Evolutionary conservation across 2,797 vertebrate genomes (phyloP), one percentile per base, ranked within the genome.

Genomic region (Adrianichthys oophorus): DNA sequence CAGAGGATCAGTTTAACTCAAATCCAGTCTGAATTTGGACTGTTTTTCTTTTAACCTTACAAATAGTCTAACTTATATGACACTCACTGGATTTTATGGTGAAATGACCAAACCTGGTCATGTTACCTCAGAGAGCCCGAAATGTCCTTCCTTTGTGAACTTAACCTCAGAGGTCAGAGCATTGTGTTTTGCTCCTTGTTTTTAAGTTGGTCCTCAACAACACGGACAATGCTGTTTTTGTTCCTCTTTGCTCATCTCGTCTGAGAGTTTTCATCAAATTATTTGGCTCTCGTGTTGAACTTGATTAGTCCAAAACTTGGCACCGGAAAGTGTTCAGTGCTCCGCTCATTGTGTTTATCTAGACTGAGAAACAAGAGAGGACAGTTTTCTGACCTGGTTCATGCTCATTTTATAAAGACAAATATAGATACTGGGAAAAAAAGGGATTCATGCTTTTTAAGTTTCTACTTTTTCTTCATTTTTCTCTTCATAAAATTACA

Each of bases 111-210:
- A 64, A 68, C 42, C n/a, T 7, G 7, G 52, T 70, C 68, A 58
- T 65, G 48, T 78, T 74, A 85, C 37, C 10, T 50, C 13, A 6
- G 68, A 60, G 68, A 62, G 65, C 64, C 68, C 72, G 56, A 76
- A 81, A 59, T 71, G 70, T 70, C 45, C 63, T 75, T 78, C 74
- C 69, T 83, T 82, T 86, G 83, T 85, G 70, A 79, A 74, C 62
- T 64, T 81, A 78, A 89, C 85, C 83, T 79, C 62, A 0, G 70
- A 61, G 88, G 84, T 84, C 84, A 82, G 37, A 0, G 79, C 72
- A 90, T 89, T 89, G 87, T 89, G 70, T 84, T 73, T 47, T 23
- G 74, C 48, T 65, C 54, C 65, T 85, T 88, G 85, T 88, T 87
- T 87, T 80, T 68, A 82, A 74, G 72, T 69, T 74, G 74, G 64